Evolutionary conservation across 2,888 invertebrate genomes (phyloP), one percentile per base, ranked within the genome.

Genomic region (Galerucella calmariensis): DNA sequence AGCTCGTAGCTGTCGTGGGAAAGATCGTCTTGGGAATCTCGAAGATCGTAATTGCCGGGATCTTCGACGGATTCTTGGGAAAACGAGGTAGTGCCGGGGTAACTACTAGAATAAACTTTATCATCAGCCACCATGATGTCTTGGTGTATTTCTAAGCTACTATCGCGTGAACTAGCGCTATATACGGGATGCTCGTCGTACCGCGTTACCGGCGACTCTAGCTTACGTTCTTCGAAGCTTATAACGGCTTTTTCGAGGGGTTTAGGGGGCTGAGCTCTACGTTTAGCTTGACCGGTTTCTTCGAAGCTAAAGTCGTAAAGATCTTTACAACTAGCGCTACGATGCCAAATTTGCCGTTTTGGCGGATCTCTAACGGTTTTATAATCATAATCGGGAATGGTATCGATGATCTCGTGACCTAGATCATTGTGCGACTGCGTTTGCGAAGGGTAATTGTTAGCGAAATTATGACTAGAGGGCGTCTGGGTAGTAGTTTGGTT

Each of bases 1-100:
- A 96, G 88, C 86, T 96, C 96, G 86, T 96, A 96, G 82, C 95
- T 95, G 86, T 96, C 96, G 86, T 96, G 95, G 48, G 95, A 95
- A 46, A 95, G 88, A 88, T 96, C 95, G 85, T 95, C 95, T 86
- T 95, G 95, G 11, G 95, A 95, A 78, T 92, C 93, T 63, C 89
- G 88, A 76, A 93, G 88, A 81, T 91, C 91, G 79, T 91, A 92
- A 74, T 90, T 89, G 16, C 91, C 91, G n/a, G 90, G 90, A 82
- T 90, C 89, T 81, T 92, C 93, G 81, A 91, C 90, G 46, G 92
- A 91, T 83, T 91, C 91, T 84, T 92, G 92, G 10, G 83, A 83
- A 84, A 92, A 93, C 48, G 90, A 90, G 73, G 92, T 91, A 69
- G 94, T 94, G 73, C 95, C 95, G 27, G 96, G 96, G 86, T 95